These are phyloP conservation scores for Cephalopholis sonnerati DNA, from an alignment of 2,113 vertebrate genomes.

Conservation along the genomic window DNA sequence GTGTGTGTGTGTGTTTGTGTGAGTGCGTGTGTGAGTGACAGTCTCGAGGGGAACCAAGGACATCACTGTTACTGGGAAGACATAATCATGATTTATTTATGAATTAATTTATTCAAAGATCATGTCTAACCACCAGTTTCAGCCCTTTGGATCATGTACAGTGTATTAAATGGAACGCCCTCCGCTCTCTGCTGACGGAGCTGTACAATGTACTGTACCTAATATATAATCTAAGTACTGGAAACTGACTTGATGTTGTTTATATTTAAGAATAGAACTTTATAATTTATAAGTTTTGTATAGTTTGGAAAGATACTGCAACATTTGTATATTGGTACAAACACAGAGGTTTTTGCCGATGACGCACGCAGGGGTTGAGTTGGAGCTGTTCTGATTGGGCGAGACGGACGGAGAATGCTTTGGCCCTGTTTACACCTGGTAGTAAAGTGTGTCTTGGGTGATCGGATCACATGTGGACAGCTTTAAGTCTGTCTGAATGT, in stretches of 20 bases:
- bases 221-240: slow-evolving; percentile 71
- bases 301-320: slow-evolving; percentile 60
- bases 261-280: slow-evolving; percentile 78
- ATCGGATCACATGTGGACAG: too few species aligned
- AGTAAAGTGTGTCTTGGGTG: too few species aligned
- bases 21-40: slow-evolving; percentile 35
- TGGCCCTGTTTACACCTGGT: too few species aligned
- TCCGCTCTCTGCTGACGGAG: slow-evolving; percentile 24
- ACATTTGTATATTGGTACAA: slow-evolving; percentile 59
- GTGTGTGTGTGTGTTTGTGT: slow-evolving; percentile 27
- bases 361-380: not conserved
- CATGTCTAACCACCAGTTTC: slow-evolving; percentile 71
- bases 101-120: slow-evolving; percentile 83
- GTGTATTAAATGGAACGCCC: slow-evolving; percentile 38
- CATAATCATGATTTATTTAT: slow-evolving; percentile 82
- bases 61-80: slow-evolving; percentile 69
- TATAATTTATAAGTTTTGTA: slow-evolving; percentile 77
- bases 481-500: too few species aligned
- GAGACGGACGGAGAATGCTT: slow-evolving; percentile 13
- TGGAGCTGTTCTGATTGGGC: not conserved
- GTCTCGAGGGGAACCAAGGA: slow-evolving; percentile 62
- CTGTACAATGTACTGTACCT: slow-evolving; percentile 72
- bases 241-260: slow-evolving; percentile 80
- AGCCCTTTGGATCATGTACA: slow-evolving; percentile 64
- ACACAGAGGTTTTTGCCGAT: slow-evolving; percentile 21